These are phyloP conservation scores for Digitonthophagus gazella DNA, from an alignment of 2,888 invertebrate genomes.

Conservation along the genomic window DNA sequence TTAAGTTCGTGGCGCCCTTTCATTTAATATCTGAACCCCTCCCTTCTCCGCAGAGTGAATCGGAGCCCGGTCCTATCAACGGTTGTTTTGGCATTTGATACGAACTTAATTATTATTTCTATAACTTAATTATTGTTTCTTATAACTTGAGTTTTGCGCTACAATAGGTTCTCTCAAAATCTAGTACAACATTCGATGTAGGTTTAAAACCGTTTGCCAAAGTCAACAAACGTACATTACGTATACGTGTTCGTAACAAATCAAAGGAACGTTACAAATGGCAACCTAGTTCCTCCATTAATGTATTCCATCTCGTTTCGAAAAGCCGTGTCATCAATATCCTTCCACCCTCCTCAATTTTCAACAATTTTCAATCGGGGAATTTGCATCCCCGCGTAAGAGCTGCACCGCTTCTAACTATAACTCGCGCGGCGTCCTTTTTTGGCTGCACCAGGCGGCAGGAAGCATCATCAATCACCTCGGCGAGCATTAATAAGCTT, in stretches of 20 bases:
- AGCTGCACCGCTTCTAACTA: slow-evolving; percentile 3
- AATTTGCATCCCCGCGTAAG: slow-evolving; percentile 12
- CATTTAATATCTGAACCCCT: too few relatives aligned
- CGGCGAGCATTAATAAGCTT: slow-evolving; percentile 37
- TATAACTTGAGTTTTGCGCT: too few relatives aligned
- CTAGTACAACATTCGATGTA: too few relatives aligned
- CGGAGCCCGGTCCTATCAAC: too few relatives aligned
- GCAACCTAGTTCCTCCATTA: neutral
- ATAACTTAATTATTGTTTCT: too few relatives aligned
- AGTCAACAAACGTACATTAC: neutral
- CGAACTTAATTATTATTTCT: too few relatives aligned
- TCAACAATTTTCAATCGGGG: slow-evolving; percentile 11
- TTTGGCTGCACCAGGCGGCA: slow-evolving; percentile 1
- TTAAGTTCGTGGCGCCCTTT: too few relatives aligned
- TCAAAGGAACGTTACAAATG: neutral
- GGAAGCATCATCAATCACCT: slow-evolving; percentile 36
- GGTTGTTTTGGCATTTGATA: too few relatives aligned
- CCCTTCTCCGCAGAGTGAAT: too few relatives aligned
- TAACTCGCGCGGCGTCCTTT: neutral
- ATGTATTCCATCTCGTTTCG: neutral
- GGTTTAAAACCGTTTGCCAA: neutral
- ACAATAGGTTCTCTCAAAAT: too few relatives aligned
- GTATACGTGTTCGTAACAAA: neutral
- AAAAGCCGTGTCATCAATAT: neutral
- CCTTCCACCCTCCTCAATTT: neutral